Conservation (phyloP, 2,888 invertebrate genomes). For the Eupelmus urozonus region DNA sequence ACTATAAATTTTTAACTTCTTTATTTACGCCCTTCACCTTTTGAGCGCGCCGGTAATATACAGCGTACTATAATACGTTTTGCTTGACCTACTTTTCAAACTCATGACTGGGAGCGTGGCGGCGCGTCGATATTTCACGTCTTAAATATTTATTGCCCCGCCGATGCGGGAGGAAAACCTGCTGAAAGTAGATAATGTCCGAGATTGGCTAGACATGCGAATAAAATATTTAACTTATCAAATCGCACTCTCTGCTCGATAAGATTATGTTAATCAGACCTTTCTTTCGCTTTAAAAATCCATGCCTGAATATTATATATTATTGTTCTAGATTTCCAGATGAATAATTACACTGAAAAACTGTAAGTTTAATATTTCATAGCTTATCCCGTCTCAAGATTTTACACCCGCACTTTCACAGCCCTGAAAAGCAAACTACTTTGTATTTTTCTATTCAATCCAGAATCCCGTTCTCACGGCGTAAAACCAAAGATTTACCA, state of each 20-base stretch:
- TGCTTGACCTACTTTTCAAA: slow-evolving; percentile 56
- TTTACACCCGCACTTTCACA: too few species aligned
- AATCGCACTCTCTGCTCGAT: slow-evolving; percentile 6
- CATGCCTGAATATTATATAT: too few species aligned
- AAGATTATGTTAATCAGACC: neutral
- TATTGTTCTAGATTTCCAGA: too few species aligned
- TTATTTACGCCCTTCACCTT: slow-evolving; percentile 40
- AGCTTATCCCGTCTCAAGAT: too few species aligned
- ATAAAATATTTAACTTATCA: slow-evolving; percentile 32
- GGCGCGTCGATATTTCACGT: slow-evolving; percentile 52
- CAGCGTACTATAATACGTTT: slow-evolving; percentile 49
- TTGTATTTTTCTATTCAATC: too few species aligned
- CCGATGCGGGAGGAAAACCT: slow-evolving; percentile 28
- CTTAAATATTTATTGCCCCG: slow-evolving; percentile 55
- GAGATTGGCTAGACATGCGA: slow-evolving; percentile 24
- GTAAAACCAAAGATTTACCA: too few species aligned
- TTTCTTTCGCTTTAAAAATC: too few species aligned
- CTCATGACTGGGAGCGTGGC: slow-evolving; percentile 38
- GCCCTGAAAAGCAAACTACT: too few species aligned
- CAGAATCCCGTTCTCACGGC: too few species aligned
- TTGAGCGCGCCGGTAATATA: slow-evolving; percentile 45
- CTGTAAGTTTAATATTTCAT: too few species aligned
- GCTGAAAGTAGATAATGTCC: slow-evolving; percentile 37
- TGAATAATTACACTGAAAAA: too few species aligned
- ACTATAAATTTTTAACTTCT: slow-evolving; percentile 53